Conservation (phyloP, 1,140 invertebrate genomes). For the Leptinotarsa defecta region DNA sequence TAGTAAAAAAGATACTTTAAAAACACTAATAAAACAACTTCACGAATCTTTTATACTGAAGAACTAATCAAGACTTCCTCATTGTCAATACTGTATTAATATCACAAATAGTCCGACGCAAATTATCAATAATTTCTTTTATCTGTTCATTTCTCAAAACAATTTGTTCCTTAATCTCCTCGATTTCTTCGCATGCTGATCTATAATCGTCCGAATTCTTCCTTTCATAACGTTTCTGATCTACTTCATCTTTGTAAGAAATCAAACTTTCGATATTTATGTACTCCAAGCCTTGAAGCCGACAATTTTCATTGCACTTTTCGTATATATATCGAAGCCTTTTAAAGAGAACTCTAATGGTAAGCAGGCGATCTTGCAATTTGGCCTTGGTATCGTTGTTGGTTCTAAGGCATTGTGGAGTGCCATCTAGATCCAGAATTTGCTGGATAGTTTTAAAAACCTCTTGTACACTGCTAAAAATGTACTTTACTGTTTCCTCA, state of each 20-base stretch:
- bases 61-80: slow-evolving; percentile 70
- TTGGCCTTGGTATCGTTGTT: slow-evolving; percentile 85
- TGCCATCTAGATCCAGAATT: slow-evolving; percentile 78
- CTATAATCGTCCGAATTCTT: slow-evolving; percentile 78
- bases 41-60: too few relatives aligned
- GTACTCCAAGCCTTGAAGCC: slow-evolving; percentile 81
- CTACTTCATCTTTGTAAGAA: slow-evolving; percentile 82
- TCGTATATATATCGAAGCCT: slow-evolving; percentile 85
- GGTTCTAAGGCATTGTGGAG: slow-evolving; percentile 65
- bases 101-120: slow-evolving; percentile 91
- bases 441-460: slow-evolving; percentile 83
- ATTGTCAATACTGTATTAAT: slow-evolving; percentile 96
- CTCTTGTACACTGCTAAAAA: slow-evolving; percentile 85
- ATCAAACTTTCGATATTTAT: slow-evolving; percentile 89
- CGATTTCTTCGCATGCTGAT: slow-evolving; percentile 75
- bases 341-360: slow-evolving; percentile 79
- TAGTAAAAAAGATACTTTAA: too few relatives aligned
- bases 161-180: slow-evolving; percentile 73
- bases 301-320: slow-evolving; percentile 85
- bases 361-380: slow-evolving; percentile 81
- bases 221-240: slow-evolving; percentile 76
- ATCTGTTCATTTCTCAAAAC: slow-evolving; percentile 87
- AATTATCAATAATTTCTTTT: slow-evolving; percentile 91
- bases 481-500: slow-evolving; percentile 93
- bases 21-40: too few relatives aligned